These are phyloP conservation scores for Cassiopea xamachana DNA, from an alignment of 30 jellyfish, hydroid and myxozoan species.

Conservation along the genomic window DNA sequence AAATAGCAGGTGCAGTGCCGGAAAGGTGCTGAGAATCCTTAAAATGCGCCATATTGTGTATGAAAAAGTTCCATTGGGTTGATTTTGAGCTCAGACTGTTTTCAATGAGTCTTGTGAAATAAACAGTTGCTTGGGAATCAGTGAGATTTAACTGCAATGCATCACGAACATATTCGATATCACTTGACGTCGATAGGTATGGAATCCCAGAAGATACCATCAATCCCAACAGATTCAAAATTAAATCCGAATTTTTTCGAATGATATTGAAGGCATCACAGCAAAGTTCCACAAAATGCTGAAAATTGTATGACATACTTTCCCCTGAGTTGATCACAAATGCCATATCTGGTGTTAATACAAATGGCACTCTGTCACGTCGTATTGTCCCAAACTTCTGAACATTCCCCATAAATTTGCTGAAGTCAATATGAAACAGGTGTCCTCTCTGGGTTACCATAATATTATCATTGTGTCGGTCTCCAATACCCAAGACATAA, in stretches of 20 bases:
- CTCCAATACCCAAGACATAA: slow-evolving; percentile 96
- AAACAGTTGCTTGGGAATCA: slow-evolving; percentile 88
- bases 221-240: slow-evolving; percentile 88
- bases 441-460: slow-evolving; percentile 96
- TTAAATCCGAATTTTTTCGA: slow-evolving; percentile 78
- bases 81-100: slow-evolving; percentile 89
- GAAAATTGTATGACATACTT: slow-evolving; percentile 80
- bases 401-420: slow-evolving; percentile 90
- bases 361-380: slow-evolving; percentile 98
- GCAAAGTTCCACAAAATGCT: slow-evolving; percentile 91
- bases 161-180: slow-evolving; percentile 79
- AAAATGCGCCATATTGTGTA: slow-evolving; percentile 97
- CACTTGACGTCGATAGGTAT: slow-evolving; percentile 82
- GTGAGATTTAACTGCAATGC: slow-evolving; percentile 82
- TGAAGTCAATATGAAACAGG: slow-evolving; percentile 93
- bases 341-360: slow-evolving; percentile 99
- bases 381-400: slow-evolving; percentile 91
- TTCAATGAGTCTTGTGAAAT: slow-evolving; percentile 91
- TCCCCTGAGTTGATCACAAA: slow-evolving; percentile 91
- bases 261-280: slow-evolving; percentile 90
- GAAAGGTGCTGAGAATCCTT: slow-evolving; percentile 73
- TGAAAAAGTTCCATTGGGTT: slow-evolving; percentile 95
- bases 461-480: slow-evolving; percentile 97
- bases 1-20: slow-evolving; percentile 73
- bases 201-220: slow-evolving; percentile 97